Conservation (phyloP, 2,888 invertebrate genomes). For the Drosophila paracracens region DNA sequence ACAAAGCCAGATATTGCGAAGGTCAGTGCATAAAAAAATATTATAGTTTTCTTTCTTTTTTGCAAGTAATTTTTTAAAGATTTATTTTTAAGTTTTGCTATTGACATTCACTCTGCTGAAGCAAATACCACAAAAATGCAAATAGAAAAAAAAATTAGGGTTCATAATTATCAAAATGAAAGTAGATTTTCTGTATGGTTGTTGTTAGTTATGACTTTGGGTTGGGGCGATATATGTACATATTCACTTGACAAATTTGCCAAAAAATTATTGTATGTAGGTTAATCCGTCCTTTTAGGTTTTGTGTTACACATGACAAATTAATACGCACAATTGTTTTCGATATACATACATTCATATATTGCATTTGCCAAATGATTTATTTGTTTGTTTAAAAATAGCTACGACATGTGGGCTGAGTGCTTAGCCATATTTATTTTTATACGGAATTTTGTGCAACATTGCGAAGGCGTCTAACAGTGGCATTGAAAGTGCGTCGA, state of each 20-base stretch:
- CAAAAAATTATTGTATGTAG: constrained; percentile 50
- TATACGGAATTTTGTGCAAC: constrained; percentile 37
- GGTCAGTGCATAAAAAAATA: constrained; percentile 45
- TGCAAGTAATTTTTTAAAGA: constrained; percentile 3
- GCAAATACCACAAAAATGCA: constrained; percentile 37
- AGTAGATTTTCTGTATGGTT: constrained; percentile 47
- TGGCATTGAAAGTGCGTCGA: constrained; percentile 64
- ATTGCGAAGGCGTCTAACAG: constrained; percentile 49
- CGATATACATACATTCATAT: not conserved
- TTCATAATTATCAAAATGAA: constrained; percentile 51
- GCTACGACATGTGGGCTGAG: constrained; percentile 46
- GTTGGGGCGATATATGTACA: not conserved
- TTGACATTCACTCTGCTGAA: constrained; percentile 19
- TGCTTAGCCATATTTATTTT: constrained; percentile 40
- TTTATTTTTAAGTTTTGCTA: constrained; percentile 21
- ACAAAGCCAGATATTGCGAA: constrained; percentile 44
- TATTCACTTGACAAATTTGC: constrained; percentile 33
- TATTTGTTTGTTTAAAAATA: constrained; percentile 68
- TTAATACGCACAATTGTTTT: constrained; percentile 25
- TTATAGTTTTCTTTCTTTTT: constrained; percentile 19
- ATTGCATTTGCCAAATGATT: constrained; percentile 40
- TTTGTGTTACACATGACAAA: constrained; percentile 65
- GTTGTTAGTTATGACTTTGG: constrained; percentile 33
- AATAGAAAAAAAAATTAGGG: constrained; percentile 23
- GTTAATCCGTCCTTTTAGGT: constrained; percentile 68